Evolutionary conservation across 2,113 vertebrate species (phyloP).

Genomic region (Hystrix brachyura): DNA sequence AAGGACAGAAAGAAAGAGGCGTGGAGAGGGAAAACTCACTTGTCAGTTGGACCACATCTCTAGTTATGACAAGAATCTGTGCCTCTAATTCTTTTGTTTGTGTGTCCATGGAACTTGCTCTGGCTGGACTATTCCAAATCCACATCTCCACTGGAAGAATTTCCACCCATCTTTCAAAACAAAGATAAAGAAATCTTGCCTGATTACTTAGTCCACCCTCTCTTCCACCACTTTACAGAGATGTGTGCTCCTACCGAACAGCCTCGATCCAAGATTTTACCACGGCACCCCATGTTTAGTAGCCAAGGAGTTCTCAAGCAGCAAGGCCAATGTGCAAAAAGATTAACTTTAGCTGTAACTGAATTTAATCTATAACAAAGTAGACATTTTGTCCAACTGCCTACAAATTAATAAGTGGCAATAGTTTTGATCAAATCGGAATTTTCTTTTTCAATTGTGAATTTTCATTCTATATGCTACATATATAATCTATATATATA

Average conservation of each 20-base stretch:
- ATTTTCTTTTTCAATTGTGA: not conserved
- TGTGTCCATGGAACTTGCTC: rapidly evolving
- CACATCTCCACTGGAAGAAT: not conserved
- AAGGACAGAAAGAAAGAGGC: not conserved
- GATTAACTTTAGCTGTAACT: too few species aligned
- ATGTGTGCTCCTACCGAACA: rapidly evolving
- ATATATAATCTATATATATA: not conserved
- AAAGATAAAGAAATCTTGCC: not conserved
- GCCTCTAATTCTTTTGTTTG: not conserved
- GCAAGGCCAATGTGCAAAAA: not conserved
- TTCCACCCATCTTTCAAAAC: not conserved
- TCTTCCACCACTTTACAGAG: rapidly evolving
- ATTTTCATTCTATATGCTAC: not conserved
- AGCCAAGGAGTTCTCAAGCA: not conserved
- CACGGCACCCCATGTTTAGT: not conserved
- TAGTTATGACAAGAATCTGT: not conserved
- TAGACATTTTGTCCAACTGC: not conserved
- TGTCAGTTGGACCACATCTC: too few species aligned
- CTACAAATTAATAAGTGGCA: not conserved
- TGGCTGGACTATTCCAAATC: too few species aligned
- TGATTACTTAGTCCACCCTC: rapidly evolving
- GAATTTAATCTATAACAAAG: not conserved
- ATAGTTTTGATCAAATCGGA: not conserved
- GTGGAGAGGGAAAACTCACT: not conserved
- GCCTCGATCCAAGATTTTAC: not conserved